phyloP scores from a whole-genome alignment of 2,113 vertebrate species.

The Cepphus grylle region DNA sequence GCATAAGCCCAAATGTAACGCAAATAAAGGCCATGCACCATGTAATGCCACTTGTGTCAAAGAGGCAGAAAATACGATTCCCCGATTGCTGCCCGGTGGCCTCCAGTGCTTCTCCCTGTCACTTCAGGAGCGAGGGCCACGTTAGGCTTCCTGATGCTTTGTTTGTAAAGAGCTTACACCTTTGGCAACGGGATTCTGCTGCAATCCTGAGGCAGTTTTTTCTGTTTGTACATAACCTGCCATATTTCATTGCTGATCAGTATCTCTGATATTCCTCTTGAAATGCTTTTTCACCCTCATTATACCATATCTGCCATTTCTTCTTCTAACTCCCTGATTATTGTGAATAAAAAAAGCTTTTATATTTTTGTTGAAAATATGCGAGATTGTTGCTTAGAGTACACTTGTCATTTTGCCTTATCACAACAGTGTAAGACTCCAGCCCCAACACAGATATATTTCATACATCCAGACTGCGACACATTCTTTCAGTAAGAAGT shows the following conservation, averaged over 20 bases:
- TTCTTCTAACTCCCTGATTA: neutral
- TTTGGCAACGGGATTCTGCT: neutral
- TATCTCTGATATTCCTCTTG: neutral
- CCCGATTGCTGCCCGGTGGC: neutral
- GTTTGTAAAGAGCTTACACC: neutral
- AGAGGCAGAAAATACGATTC: neutral
- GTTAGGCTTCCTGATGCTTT: neutral
- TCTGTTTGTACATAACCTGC: neutral
- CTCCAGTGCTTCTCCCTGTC: neutral
- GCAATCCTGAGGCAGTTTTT: neutral
- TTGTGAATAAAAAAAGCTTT: neutral
- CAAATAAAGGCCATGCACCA: neutral
- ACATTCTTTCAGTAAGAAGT: neutral
- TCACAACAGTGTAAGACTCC: constrained; percentile 14
- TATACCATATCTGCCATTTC: neutral
- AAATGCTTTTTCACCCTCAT: neutral
- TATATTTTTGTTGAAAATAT: neutral
- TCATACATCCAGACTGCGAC: constrained; percentile 20
- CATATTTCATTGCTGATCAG: neutral
- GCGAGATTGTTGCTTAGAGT: neutral
- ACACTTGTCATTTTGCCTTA: constrained; percentile 21
- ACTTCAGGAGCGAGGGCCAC: neutral
- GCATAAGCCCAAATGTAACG: neutral
- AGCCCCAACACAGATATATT: constrained; percentile 49
- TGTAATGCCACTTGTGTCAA: neutral